These are phyloP conservation scores for Colostygia pectinataria DNA, from an alignment of 2,888 invertebrate genomes.

Conservation along the genomic window DNA sequence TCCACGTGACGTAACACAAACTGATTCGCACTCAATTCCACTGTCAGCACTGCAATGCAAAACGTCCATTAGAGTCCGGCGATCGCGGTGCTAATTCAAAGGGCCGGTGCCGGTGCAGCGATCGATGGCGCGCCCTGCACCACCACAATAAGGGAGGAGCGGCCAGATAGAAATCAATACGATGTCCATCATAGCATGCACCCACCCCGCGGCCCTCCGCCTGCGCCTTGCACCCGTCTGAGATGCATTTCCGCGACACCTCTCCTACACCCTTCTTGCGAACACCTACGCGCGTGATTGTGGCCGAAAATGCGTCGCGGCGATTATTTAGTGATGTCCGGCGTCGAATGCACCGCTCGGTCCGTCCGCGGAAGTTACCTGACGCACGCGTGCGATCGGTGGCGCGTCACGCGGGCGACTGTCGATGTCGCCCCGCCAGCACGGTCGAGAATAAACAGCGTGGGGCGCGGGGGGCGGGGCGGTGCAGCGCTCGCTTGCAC, in stretches of 20 bases:
- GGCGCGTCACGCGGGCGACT: slow-evolving; percentile 80
- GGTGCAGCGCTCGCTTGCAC: slow-evolving; percentile 74
- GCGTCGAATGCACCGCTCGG: slow-evolving; percentile 74
- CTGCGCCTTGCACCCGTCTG: slow-evolving; percentile 75
- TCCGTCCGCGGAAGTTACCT: slow-evolving; percentile 60
- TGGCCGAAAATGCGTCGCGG: slow-evolving; percentile 45
- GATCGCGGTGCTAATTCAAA: slow-evolving; percentile 63
- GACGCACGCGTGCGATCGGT: slow-evolving; percentile 68
- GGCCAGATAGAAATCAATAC: slow-evolving; percentile 83
- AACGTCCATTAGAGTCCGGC: slow-evolving; percentile 50
- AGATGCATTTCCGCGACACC: slow-evolving; percentile 74
- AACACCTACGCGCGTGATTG: slow-evolving; percentile 36
- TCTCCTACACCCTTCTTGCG: slow-evolving; percentile 59
- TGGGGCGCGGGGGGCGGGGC: slow-evolving; percentile 66
- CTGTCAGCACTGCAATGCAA: slow-evolving; percentile 53
- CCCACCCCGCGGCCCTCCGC: slow-evolving; percentile 83
- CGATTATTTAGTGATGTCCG: slow-evolving; percentile 63
- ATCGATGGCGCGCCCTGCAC: slow-evolving; percentile 79
- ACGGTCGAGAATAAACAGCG: slow-evolving; percentile 77
- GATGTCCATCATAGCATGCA: slow-evolving; percentile 85
- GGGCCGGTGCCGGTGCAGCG: slow-evolving; percentile 75
- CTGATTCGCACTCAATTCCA: slow-evolving; percentile 50
- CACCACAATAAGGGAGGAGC: slow-evolving; percentile 80
- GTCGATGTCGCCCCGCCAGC: slow-evolving; percentile 68
- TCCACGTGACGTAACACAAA: slow-evolving; percentile 62